Evolutionary conservation across 92 coral and sea anemone species (phyloP).

Genomic region (Epizoanthus rinbou): DNA sequence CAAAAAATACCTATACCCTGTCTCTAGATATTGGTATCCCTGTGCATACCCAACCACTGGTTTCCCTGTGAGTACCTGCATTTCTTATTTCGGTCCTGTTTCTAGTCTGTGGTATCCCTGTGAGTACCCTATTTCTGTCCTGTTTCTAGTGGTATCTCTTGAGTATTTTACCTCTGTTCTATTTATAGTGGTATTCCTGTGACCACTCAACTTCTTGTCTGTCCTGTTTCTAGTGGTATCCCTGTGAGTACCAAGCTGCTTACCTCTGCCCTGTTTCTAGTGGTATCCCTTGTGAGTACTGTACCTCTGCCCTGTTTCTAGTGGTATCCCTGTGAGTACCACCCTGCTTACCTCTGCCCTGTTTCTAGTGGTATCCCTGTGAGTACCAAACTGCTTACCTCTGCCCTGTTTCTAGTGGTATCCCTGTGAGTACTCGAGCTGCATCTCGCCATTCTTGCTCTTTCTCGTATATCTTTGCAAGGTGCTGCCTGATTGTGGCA

Average conservation of each 20-base stretch:
- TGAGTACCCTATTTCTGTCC: slow-evolving; percentile 70
- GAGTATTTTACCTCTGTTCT: not conserved
- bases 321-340: slow-evolving; percentile 54
- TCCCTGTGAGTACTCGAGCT: slow-evolving; percentile 91
- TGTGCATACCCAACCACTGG: not conserved
- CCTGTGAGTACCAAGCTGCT: slow-evolving; percentile 75
- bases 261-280: slow-evolving; percentile 64
- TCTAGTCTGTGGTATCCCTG: not conserved
- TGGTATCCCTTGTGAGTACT: not conserved
- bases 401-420: slow-evolving; percentile 96
- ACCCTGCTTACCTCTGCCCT: not conserved
- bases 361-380: not conserved
- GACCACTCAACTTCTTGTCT: slow-evolving; percentile 1
- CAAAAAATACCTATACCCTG: slow-evolving; percentile 54
- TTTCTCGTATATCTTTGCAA: slow-evolving; percentile 90
- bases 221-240: slow-evolving; percentile 96
- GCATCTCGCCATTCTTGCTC: slow-evolving; percentile 95
- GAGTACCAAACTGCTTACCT: slow-evolving; percentile 51
- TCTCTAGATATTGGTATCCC: slow-evolving; percentile 72
- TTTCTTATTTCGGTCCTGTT: slow-evolving; percentile 59
- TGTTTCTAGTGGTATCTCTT: slow-evolving; percentile 74
- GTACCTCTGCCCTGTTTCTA: slow-evolving; percentile 87
- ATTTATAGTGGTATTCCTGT: not conserved
- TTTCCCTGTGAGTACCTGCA: not conserved
- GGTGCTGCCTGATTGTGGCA: slow-evolving; percentile 88